These are phyloP conservation scores for Cavia porcellus DNA, from an alignment of 2,113 vertebrate species.

Conservation along the genomic window DNA sequence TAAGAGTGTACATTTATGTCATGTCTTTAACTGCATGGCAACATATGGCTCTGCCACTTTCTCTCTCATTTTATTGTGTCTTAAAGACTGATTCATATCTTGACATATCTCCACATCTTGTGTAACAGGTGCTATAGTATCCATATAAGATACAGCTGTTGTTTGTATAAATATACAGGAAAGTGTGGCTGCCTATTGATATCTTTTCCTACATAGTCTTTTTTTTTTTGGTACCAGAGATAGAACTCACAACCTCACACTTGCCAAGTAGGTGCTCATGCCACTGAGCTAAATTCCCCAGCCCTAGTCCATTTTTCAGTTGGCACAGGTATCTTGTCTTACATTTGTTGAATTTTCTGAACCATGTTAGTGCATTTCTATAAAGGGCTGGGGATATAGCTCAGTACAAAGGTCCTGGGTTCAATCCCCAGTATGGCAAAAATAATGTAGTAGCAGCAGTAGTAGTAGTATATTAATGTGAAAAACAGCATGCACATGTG, in stretches of 20 bases:
- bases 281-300: no score
- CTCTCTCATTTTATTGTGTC: neutral
- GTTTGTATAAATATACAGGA: neutral
- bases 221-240: no score
- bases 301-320: neutral
- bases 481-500: neutral
- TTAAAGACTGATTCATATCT: neutral
- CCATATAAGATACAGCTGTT: neutral
- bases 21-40: neutral
- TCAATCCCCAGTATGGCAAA: neutral
- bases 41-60: neutral
- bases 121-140: neutral
- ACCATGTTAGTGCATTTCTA: neutral
- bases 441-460: neutral
- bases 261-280: no score
- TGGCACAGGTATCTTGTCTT: neutral
- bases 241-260: no score
- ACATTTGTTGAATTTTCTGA: neutral
- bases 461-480: neutral
- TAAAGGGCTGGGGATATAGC: neutral
- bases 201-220: neutral
- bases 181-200: neutral
- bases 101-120: neutral
- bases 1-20: neutral
- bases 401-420: neutral